These are phyloP conservation scores for Drosophila neocordata DNA, from an alignment of 1,140 invertebrate genomes.

Conservation along the genomic window DNA sequence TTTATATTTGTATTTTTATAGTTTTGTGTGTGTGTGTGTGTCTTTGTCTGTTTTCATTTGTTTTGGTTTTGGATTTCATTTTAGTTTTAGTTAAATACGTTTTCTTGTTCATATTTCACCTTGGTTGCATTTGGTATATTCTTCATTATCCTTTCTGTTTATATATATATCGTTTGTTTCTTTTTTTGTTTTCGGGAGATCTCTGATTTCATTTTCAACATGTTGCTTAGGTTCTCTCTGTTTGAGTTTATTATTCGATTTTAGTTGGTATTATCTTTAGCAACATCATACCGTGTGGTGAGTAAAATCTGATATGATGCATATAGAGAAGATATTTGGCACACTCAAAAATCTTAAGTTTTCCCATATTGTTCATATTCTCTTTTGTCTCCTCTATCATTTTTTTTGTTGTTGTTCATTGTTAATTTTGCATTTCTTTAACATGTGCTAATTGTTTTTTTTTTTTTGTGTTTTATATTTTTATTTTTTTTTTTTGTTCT, in stretches of 20 bases:
- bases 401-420: conserved; percentile 27
- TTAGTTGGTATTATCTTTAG: conserved; percentile 28
- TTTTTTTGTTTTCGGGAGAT: conserved; percentile 12
- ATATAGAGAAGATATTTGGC: conserved; percentile 42
- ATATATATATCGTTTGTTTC: neutral
- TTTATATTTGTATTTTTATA: conserved; percentile 11
- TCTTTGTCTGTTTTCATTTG: neutral
- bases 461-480: conserved; percentile 56
- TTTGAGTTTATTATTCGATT: conserved; percentile 17
- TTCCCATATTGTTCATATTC: conserved; percentile 17
- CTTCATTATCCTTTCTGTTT: conserved; percentile 16
- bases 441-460: too few relatives aligned
- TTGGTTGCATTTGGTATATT: conserved; percentile 58
- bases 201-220: neutral
- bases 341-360: conserved; percentile 47
- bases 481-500: conserved; percentile 74
- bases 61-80: conserved; percentile 27
- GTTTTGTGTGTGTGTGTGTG: neutral
- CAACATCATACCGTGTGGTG: conserved; percentile 67
- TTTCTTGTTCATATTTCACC: conserved; percentile 61
- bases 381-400: conserved; percentile 26
- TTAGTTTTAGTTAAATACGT: conserved; percentile 45
- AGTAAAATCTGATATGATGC: conserved; percentile 68
- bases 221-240: conserved; percentile 12
- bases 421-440: neutral